phyloP scores from a whole-genome alignment of 2,797 vertebrate genomes.

The Oryzias dopingdopingensis region DNA sequence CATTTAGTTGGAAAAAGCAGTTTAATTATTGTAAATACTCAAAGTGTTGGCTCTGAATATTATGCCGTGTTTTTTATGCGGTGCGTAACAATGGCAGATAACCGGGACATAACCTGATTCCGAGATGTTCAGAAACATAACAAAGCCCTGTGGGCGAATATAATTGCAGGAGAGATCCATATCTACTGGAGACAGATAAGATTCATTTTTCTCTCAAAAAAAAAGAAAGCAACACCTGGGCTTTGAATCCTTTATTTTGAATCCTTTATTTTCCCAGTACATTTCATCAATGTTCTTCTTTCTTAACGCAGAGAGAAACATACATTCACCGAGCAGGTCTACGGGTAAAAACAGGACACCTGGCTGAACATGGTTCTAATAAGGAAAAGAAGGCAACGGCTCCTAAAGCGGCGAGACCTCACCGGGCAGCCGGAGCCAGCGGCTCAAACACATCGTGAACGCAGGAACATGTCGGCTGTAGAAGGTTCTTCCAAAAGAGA shows the following conservation, averaged over 20 bases:
- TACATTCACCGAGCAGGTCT: constrained; percentile 64
- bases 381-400: constrained; percentile 25
- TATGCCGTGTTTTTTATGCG: constrained; percentile 9
- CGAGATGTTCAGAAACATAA: constrained; percentile 8
- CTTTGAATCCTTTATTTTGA: constrained; percentile 67
- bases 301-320: constrained; percentile 57
- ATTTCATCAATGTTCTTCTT: constrained; percentile 31
- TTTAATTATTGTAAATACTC: no score
- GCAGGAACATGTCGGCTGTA: no score
- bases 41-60: no score
- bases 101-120: not conserved
- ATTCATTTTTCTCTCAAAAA: constrained; percentile 1
- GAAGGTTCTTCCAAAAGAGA: not conserved
- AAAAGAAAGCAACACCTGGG: constrained; percentile 9
- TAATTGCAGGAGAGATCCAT: constrained; percentile 3
- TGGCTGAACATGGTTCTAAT: constrained; percentile 19
- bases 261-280: constrained; percentile 56
- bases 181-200: not conserved
- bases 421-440: constrained; percentile 15
- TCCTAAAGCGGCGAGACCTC: not conserved
- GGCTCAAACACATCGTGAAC: not conserved
- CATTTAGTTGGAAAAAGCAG: no score
- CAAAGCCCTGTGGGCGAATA: constrained; percentile 2
- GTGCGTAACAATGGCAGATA: not conserved
- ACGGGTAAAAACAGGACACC: constrained; percentile 18